A percentile compares a stretch with the other conserved stretches of the same genome.
Conservation (phyloP, 2,888 invertebrate species). For the Omphaloscelis lunosa region DNA sequence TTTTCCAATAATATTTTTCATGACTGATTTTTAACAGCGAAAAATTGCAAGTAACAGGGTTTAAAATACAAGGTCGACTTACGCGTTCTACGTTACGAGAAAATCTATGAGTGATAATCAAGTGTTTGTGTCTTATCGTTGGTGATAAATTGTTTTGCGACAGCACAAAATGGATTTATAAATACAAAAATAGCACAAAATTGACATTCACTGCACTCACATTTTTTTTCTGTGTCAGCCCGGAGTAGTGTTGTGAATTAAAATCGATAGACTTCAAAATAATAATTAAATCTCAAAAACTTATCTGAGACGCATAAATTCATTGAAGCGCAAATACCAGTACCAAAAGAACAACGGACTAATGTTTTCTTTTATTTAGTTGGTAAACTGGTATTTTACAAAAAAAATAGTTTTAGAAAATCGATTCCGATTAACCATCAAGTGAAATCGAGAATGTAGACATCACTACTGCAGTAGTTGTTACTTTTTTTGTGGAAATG, state of each 20-base stretch:
- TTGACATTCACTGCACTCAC: conserved; percentile 81
- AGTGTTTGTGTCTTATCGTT: conserved; percentile 77
- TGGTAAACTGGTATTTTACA: neutral
- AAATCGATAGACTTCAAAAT: conserved; percentile 18
- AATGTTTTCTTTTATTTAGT: neutral
- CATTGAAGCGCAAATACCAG: neutral
- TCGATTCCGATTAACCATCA: neutral
- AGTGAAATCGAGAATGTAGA: neutral
- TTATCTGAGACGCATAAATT: neutral
- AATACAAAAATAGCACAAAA: conserved; percentile 90
- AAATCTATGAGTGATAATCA: conserved; percentile 68
- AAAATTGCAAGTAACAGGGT: conserved; percentile 65
- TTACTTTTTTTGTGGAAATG: neutral
- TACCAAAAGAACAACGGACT: neutral
- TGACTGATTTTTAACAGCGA: conserved; percentile 71
- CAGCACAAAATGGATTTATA: conserved; percentile 82
- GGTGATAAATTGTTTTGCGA: conserved; percentile 78
- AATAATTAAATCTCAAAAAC: neutral
- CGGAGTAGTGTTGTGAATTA: conserved; percentile 41
- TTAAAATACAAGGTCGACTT: conserved; percentile 81
- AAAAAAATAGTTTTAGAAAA: no score
- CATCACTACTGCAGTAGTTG: conserved; percentile 13
- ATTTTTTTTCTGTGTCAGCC: conserved; percentile 72
- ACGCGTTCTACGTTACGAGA: conserved; percentile 68
- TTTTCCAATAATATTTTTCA: conserved; percentile 87